Evolutionary conservation across 2,113 vertebrate genomes (phyloP).

Genomic region (Mus musculus): GRCm39 chr13:116336001-116336500

Average conservation of each 20-base stretch:
- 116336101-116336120: background rate
- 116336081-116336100: background rate
- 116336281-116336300: background rate
- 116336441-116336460: background rate
- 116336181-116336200: background rate
- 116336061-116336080: background rate
- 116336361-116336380: background rate
- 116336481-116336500: background rate
- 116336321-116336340: background rate
- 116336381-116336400: background rate
- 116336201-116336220: background rate
- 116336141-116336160: background rate
- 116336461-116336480: background rate
- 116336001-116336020: background rate
- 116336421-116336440: background rate
- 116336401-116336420: background rate
- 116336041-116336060: background rate
- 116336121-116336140: background rate
- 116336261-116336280: background rate
- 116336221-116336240: constrained; percentile 7
- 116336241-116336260: background rate
- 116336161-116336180: background rate
- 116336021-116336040: background rate
- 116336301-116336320: background rate
- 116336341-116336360: background rate